Percentiles rank a stretch among this genome's conserved stretches.
Evolutionary conservation across 2,797 vertebrate species (phyloP).

Genomic region (Orestias chungarensis): DNA sequence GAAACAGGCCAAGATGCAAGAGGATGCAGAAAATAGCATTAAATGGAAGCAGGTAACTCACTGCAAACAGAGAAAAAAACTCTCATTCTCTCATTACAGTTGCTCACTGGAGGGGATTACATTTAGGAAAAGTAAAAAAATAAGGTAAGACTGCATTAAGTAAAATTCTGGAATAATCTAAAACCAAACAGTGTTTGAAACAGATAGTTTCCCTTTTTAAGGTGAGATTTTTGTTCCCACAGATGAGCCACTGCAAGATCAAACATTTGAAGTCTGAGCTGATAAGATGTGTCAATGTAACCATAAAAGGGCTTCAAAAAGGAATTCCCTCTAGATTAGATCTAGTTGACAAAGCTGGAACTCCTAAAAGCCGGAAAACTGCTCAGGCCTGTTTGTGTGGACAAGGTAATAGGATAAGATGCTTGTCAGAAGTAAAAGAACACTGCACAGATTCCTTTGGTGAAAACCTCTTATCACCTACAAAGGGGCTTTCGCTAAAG

Average conservation of each 20-base stretch:
- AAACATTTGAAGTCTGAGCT: neutral
- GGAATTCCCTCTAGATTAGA: neutral
- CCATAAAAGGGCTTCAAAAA: neutral
- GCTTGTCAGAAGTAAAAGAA: neutral
- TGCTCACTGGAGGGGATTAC: too few species aligned
- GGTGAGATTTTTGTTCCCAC: neutral
- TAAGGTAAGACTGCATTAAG: neutral
- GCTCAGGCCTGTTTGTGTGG: neutral
- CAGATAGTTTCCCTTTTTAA: neutral
- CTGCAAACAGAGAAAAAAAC: too few species aligned
- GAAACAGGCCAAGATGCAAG: neutral
- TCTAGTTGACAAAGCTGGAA: neutral
- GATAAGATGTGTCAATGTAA: neutral
- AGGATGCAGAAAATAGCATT: too few species aligned
- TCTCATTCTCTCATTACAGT: too few species aligned
- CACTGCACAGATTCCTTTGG: neutral
- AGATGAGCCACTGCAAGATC: neutral
- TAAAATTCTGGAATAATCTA: neutral
- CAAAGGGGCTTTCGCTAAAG: neutral
- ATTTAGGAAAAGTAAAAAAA: too few species aligned
- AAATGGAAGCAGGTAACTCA: too few species aligned
- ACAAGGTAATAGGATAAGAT: neutral
- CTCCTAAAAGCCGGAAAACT: neutral
- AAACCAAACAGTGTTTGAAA: neutral
- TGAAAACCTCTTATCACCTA: neutral